phyloP scores from a whole-genome alignment of 1,140 invertebrate genomes.

The Drosophila simulans region DNA sequence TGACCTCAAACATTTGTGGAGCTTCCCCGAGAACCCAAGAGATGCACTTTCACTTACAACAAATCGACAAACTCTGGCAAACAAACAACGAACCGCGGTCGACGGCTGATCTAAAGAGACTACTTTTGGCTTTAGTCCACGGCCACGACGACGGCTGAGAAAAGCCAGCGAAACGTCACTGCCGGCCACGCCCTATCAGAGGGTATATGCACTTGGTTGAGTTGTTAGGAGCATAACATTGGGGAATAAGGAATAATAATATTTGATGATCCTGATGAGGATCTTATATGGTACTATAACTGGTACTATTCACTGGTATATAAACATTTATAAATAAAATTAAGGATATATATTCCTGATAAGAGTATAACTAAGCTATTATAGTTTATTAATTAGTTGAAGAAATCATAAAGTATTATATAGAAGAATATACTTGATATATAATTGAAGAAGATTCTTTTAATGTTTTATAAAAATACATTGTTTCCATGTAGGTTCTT shows the following conservation, averaged over 20 bases:
- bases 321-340: no score
- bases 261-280: not conserved
- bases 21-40: constrained; percentile 41
- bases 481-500: no score
- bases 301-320: no score
- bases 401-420: no score
- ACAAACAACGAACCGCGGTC: constrained; percentile 51
- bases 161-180: constrained; percentile 24
- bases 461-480: no score
- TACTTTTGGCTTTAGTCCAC: constrained; percentile 56
- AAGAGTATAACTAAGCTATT: no score
- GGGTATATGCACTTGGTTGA: not conserved
- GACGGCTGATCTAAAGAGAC: constrained; percentile 68
- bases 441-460: no score
- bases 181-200: constrained; percentile 4
- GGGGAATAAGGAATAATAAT: not conserved
- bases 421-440: no score
- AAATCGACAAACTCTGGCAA: constrained; percentile 23
- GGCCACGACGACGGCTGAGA: constrained; percentile 22
- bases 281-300: no score
- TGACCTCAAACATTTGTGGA: constrained; percentile 51
- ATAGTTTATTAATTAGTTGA: no score
- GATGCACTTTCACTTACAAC: constrained; percentile 76
- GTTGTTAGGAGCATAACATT: no score
- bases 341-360: no score